A percentile compares a stretch with the other conserved stretches of the same genome.
Conservation (phyloP, 2,113 vertebrate species). For the Alaudala cheleensis region DNA sequence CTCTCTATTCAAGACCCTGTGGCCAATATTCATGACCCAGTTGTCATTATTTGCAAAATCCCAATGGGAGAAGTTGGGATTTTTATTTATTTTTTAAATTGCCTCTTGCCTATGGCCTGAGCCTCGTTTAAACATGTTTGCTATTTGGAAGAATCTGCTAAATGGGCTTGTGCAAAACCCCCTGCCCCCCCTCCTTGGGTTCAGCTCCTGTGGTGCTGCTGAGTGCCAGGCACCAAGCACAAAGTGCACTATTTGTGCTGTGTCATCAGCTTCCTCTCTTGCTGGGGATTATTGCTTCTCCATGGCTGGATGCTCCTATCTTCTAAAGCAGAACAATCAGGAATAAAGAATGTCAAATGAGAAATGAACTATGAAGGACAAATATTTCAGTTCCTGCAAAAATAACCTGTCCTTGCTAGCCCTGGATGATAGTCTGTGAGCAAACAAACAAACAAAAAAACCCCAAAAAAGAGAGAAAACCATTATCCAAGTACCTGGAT, state of each 20-base stretch:
- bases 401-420: conserved; percentile 42
- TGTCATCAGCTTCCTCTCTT: conserved; percentile 50
- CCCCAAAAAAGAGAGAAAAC: not conserved
- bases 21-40: not conserved
- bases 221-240: not conserved
- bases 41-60: not conserved
- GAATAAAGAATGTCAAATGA: conserved; percentile 56
- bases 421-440: not conserved
- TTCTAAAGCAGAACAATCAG: conserved; percentile 61
- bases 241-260: conserved; percentile 29
- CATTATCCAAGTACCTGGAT: not conserved
- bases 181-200: not conserved
- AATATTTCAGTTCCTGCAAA: conserved; percentile 51
- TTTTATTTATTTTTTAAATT: not conserved
- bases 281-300: conserved; percentile 53
- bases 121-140: not conserved
- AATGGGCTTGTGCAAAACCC: not conserved
- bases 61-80: not conserved
- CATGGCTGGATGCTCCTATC: conserved; percentile 57
- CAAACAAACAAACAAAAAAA: not conserved
- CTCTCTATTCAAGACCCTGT: not conserved
- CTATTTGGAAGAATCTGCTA: not conserved
- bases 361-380: conserved; percentile 67
- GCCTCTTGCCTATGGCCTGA: not conserved
- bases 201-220: not conserved